phyloP scores from a whole-genome alignment of 1,140 invertebrate species.

The Ceratoteleas bidentatus region DNA sequence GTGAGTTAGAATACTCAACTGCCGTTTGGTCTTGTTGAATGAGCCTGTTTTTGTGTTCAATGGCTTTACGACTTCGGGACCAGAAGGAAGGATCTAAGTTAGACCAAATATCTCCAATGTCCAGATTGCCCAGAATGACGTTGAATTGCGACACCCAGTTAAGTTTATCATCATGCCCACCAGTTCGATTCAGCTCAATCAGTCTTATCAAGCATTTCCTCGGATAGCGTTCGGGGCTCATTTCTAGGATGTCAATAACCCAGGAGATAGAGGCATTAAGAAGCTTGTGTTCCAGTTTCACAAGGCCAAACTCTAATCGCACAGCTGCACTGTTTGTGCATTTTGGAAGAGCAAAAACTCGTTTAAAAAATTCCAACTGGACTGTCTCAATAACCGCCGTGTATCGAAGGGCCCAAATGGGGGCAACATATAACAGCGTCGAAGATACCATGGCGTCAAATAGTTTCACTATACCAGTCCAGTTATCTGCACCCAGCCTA shows the following conservation, averaged over 20 bases:
- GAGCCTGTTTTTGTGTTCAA: too few relatives aligned
- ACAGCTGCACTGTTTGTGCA: background rate
- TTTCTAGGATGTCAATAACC: background rate
- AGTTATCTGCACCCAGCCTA: background rate
- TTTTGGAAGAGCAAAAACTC: background rate
- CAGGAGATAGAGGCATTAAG: background rate
- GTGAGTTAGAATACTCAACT: too few relatives aligned
- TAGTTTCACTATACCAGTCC: background rate
- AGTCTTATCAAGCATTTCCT: background rate
- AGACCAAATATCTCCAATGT: background rate
- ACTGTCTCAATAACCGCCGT: background rate
- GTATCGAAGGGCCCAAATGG: background rate
- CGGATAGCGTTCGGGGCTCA: background rate
- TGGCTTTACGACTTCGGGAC: too few relatives aligned
- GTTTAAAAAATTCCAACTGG: background rate
- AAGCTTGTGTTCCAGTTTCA: background rate
- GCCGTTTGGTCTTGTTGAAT: too few relatives aligned
- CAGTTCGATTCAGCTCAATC: background rate
- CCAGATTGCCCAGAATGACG: background rate
- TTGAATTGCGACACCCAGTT: background rate
- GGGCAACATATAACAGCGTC: background rate
- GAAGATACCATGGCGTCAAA: background rate
- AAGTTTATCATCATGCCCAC: background rate
- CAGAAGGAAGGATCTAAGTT: background rate
- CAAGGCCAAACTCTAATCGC: background rate